phyloP scores from a whole-genome alignment of 2,888 invertebrate genomes.

The Plusia festucae region DNA sequence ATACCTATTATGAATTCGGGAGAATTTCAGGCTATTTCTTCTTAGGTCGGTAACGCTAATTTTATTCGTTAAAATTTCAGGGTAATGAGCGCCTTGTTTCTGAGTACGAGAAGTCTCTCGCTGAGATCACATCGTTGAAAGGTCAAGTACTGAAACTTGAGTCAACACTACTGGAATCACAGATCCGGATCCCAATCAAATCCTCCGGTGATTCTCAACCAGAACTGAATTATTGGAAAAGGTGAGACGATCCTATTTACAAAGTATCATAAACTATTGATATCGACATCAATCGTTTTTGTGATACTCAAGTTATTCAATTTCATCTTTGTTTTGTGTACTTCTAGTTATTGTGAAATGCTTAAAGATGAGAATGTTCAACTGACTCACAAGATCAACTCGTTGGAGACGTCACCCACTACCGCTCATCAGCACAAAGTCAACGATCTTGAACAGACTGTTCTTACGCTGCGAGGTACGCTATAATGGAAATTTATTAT shows the following conservation, averaged over 20 bases:
- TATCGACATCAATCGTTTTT: no score
- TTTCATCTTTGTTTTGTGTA: background rate
- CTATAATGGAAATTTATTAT: no score
- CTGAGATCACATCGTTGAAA: conserved; percentile 87
- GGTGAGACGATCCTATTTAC: no score
- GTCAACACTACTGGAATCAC: conserved; percentile 81
- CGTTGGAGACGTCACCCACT: conserved; percentile 70
- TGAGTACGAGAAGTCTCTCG: conserved; percentile 87
- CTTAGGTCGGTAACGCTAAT: conserved; percentile 75
- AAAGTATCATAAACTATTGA: no score
- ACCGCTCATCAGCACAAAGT: conserved; percentile 76
- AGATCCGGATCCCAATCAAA: conserved; percentile 75
- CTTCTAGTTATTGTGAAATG: conserved; percentile 89
- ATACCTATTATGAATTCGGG: no score
- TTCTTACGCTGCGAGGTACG: conserved; percentile 84
- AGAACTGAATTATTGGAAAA: conserved; percentile 83
- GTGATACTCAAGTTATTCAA: background rate
- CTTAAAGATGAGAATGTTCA: conserved; percentile 90
- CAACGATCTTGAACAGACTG: conserved; percentile 86
- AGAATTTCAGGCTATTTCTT: no score
- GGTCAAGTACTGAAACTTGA: conserved; percentile 85
- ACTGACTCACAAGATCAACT: conserved; percentile 75
- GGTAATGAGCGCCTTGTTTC: conserved; percentile 87
- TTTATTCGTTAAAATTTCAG: conserved; percentile 60
- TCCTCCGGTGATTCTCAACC: conserved; percentile 67